Evolutionary conservation across 2,888 invertebrate genomes (phyloP), one percentile per base, ranked within the genome.

Genomic region (Odontothrips loti): DNA sequence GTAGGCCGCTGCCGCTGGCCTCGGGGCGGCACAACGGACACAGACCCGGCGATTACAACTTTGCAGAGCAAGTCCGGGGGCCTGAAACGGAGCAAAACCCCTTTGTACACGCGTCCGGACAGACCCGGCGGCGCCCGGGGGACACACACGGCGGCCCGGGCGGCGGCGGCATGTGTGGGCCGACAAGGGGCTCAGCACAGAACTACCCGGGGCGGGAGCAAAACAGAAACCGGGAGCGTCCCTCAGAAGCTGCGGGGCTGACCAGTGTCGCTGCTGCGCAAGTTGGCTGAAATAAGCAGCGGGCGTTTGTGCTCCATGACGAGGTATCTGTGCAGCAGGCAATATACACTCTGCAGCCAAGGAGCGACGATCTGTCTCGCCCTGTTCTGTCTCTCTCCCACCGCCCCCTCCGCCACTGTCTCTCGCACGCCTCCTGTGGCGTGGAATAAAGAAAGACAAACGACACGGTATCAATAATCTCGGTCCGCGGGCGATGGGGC

Each of bases 401-500:
- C 34, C 34, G 6, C 34, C 34, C 34, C 34, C 34, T 43, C 34
- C 34, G 34, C 34, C 34, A 43, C 34, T 43, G 34, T 43, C 58
- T 6, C 58, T 15, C 17, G 58, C 20, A 20, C 17, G 58, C 58
- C 58, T 68, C 11, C 23, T 68, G 23, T 23, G 68, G 9, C 68
- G 68, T 23, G 23, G 68, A 68, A 68, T 68, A 68, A 68, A 68
- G 68, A 68, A 68, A 68, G 68, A 68, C 68, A 68, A 68, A 68
- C 68, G 68, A 68, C 68, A 68, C 27, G 68, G 68, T 68, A 68
- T 68, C 68, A 68, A 68, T 68, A 68, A 68, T 68, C 68, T 68
- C 23, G 9, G 68, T 68, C 68, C 68, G 68, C 68, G 23, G 68
- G 68, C 68, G 68, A 23, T 68, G 68, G 51, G 51, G 51, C 51